Percentiles rank a stretch among this genome's conserved stretches.
These are phyloP conservation scores for Pyrrhia umbra DNA, from an alignment of 2,888 invertebrate genomes.

Conservation along the genomic window DNA sequence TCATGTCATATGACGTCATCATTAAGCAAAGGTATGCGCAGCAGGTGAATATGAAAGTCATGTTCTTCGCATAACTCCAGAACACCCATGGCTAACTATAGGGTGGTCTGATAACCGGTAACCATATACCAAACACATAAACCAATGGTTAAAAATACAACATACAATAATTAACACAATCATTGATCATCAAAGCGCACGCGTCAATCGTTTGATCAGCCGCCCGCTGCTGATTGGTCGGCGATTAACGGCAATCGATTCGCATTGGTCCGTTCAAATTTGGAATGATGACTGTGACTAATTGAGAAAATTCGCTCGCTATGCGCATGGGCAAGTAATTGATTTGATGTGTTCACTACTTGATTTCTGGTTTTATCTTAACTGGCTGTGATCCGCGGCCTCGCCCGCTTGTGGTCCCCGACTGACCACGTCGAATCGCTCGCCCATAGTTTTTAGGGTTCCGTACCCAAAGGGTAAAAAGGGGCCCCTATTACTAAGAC, in stretches of 20 bases:
- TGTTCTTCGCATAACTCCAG: conserved; percentile 27
- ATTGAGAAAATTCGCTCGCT: conserved; percentile 50
- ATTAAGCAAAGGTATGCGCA: conserved; percentile 9
- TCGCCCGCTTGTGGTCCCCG: too few species aligned
- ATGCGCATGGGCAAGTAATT: conserved; percentile 46
- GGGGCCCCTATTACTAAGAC: too few species aligned
- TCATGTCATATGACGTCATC: conserved; percentile 5
- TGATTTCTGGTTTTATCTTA: conserved; percentile 41
- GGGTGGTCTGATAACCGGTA: conserved; percentile 52
- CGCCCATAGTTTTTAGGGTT: too few species aligned
- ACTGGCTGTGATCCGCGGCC: too few species aligned
- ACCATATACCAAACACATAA: conserved; percentile 32
- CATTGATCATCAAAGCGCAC: conserved; percentile 53
- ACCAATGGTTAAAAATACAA: conserved; percentile 30
- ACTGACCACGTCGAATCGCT: too few species aligned
- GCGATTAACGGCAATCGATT: conserved; percentile 56
- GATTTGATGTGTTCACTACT: conserved; percentile 39
- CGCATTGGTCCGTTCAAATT: conserved; percentile 65
- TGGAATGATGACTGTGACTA: conserved; percentile 66
- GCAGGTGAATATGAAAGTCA: conserved; percentile 5
- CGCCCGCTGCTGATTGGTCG: conserved; percentile 54
- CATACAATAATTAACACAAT: conserved; percentile 55
- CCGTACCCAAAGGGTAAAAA: too few species aligned
- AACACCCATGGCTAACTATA: conserved; percentile 47
- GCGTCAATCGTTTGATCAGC: conserved; percentile 56